phyloP scores from a whole-genome alignment of 2,888 invertebrate species.

The Augochlorella aurata region DNA sequence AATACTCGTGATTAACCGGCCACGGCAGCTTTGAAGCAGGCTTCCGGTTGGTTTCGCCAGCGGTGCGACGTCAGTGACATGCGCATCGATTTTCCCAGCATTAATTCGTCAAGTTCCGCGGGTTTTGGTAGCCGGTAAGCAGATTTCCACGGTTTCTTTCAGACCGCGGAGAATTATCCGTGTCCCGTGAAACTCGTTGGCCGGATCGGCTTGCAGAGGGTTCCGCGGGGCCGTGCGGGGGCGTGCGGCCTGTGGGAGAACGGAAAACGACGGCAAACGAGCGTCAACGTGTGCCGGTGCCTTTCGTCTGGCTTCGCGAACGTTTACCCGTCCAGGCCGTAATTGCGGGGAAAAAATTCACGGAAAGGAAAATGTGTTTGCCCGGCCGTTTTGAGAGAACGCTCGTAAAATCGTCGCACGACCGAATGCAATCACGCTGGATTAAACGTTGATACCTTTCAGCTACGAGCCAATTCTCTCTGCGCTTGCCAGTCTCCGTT shows the following conservation, averaged over 20 bases:
- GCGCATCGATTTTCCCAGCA: slow-evolving; percentile 6
- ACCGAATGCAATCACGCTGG: slow-evolving; percentile 58
- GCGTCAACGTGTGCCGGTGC: slow-evolving; percentile 14
- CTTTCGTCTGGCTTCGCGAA: slow-evolving; percentile 37
- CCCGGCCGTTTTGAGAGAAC: slow-evolving; percentile 42
- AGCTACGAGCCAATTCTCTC: slow-evolving; percentile 53
- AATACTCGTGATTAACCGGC: slow-evolving; percentile 1
- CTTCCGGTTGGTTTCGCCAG: neutral
- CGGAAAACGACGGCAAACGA: slow-evolving; percentile 30
- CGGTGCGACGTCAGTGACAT: neutral
- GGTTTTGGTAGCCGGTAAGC: neutral
- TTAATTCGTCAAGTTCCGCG: slow-evolving; percentile 33
- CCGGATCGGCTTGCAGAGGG: neutral
- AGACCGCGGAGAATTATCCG: slow-evolving; percentile 35
- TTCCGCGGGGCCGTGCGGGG: no score
- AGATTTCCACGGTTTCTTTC: slow-evolving; percentile 27
- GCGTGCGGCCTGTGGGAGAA: neutral
- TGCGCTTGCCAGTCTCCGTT: slow-evolving; percentile 26
- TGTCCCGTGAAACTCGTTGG: slow-evolving; percentile 16
- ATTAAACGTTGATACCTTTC: slow-evolving; percentile 61
- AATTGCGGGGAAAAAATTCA: slow-evolving; percentile 50
- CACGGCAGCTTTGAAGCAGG: neutral
- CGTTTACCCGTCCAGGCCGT: slow-evolving; percentile 43
- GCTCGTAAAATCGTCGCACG: slow-evolving; percentile 59
- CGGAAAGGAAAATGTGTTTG: slow-evolving; percentile 58